Conservation (phyloP, 92 coral and sea anemone species). For the Zoanthus sociatus region DNA sequence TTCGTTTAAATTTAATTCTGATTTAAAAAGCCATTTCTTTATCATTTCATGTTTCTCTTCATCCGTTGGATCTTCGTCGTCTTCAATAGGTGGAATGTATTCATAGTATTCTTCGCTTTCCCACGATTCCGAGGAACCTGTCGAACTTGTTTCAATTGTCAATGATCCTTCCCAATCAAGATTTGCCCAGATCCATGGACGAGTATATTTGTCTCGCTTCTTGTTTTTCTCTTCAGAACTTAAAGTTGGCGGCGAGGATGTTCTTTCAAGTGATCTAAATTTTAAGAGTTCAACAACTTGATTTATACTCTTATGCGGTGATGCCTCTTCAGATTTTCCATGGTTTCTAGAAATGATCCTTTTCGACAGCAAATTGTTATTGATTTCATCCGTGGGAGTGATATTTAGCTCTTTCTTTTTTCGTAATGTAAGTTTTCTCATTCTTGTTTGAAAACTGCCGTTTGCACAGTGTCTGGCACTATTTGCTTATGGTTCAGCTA, state of each 20-base stretch:
- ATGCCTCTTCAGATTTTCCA: not conserved
- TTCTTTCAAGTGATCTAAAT: slow-evolving; percentile 3
- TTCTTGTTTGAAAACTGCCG: not conserved
- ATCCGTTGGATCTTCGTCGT: slow-evolving; percentile 16
- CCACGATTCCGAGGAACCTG: not conserved
- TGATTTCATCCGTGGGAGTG: not conserved
- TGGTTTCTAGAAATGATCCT: not conserved
- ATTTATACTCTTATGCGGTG: slow-evolving; percentile 2
- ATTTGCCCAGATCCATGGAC: slow-evolving; percentile 28
- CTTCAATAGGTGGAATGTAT: slow-evolving; percentile 12
- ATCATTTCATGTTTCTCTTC: slow-evolving; percentile 32
- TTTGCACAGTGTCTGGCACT: not conserved
- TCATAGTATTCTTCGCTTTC: not conserved
- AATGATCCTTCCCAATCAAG: slow-evolving; percentile 24
- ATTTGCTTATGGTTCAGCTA: not conserved
- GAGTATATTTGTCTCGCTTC: slow-evolving; percentile 4
- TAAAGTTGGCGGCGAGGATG: not conserved
- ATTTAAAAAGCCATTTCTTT: slow-evolving; percentile 27
- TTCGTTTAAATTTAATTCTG: not conserved
- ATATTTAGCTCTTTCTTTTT: not conserved
- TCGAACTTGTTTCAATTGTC: not conserved
- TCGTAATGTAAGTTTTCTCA: slow-evolving; percentile 3
- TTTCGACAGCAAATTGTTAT: not conserved
- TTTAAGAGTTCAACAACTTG: slow-evolving; percentile 1
- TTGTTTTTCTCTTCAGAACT: not conserved